phyloP scores from a whole-genome alignment of 2,888 invertebrate genomes.

The Brassicogethes aeneus region DNA sequence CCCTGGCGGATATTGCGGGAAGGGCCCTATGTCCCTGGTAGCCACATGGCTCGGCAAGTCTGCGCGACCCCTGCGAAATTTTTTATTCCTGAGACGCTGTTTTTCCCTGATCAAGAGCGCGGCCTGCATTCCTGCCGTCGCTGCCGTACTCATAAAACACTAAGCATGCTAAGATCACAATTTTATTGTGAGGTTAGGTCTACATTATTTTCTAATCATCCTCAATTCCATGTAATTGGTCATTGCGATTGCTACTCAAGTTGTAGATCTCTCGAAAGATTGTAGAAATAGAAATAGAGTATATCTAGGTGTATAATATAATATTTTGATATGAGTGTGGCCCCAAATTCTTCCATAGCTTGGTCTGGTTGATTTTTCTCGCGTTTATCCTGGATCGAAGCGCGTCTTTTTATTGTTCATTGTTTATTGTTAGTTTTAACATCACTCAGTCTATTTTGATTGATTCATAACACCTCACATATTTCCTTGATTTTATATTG shows the following conservation, averaged over 20 bases:
- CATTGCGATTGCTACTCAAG: too few relatives aligned
- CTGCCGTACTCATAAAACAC: constrained; percentile 40
- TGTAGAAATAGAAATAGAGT: too few relatives aligned
- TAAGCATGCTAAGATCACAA: background rate
- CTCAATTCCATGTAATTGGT: background rate
- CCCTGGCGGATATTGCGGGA: constrained; percentile 75
- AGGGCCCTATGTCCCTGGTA: constrained; percentile 78
- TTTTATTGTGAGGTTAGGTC: background rate
- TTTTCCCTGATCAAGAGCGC: constrained; percentile 87
- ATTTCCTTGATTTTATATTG: too few relatives aligned
- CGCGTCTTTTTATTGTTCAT: constrained; percentile 30
- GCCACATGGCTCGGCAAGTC: constrained; percentile 83
- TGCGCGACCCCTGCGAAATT: constrained; percentile 62
- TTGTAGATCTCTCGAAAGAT: too few relatives aligned
- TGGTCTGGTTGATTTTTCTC: background rate
- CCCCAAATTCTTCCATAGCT: too few relatives aligned
- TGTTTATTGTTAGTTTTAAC: too few relatives aligned
- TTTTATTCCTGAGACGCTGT: constrained; percentile 78
- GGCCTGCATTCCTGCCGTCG: constrained; percentile 76
- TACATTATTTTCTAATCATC: background rate
- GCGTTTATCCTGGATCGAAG: constrained; percentile 34
- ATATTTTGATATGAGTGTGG: constrained; percentile 18
- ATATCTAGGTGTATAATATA: too few relatives aligned
- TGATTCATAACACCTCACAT: too few relatives aligned
- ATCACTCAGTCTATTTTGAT: too few relatives aligned